These are phyloP conservation scores for Heliconius ethilla DNA, from an alignment of 2,888 invertebrate genomes.

Conservation along the genomic window DNA sequence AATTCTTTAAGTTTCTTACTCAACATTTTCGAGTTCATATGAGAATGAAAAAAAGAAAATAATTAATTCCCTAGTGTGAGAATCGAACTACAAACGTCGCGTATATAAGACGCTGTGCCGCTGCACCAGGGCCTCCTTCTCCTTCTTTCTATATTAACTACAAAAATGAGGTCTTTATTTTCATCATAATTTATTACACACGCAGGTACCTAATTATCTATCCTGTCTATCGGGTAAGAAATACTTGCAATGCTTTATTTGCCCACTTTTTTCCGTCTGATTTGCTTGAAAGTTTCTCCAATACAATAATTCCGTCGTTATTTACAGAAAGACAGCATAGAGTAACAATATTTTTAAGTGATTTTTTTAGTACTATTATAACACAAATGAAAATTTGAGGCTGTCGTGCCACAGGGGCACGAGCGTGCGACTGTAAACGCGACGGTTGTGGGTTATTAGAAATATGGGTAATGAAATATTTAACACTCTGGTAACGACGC, in stretches of 20 bases:
- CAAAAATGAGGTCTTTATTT: neutral
- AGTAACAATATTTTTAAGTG: too few relatives aligned
- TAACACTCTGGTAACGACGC: too few relatives aligned
- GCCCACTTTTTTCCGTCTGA: too few relatives aligned
- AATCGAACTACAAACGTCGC: neutral
- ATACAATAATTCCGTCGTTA: slow-evolving; percentile 1
- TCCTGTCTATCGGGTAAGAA: neutral
- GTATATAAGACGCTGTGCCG: neutral
- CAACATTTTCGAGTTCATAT: neutral
- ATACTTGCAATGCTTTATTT: neutral
- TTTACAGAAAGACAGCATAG: neutral
- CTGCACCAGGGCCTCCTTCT: neutral
- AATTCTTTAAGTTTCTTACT: too few relatives aligned
- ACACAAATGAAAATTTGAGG: too few relatives aligned
- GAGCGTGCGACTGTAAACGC: too few relatives aligned
- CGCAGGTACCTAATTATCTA: neutral
- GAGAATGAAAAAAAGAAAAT: neutral
- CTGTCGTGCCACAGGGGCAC: too few relatives aligned
- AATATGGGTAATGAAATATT: too few relatives aligned
- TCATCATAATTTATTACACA: neutral
- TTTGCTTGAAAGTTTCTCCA: neutral
- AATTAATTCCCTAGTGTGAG: neutral
- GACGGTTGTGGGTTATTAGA: too few relatives aligned
- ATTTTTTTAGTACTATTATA: too few relatives aligned
- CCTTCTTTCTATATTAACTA: neutral